These are phyloP conservation scores for Palaemon carinicauda DNA, from an alignment of 1,140 invertebrate species.

Conservation along the genomic window DNA sequence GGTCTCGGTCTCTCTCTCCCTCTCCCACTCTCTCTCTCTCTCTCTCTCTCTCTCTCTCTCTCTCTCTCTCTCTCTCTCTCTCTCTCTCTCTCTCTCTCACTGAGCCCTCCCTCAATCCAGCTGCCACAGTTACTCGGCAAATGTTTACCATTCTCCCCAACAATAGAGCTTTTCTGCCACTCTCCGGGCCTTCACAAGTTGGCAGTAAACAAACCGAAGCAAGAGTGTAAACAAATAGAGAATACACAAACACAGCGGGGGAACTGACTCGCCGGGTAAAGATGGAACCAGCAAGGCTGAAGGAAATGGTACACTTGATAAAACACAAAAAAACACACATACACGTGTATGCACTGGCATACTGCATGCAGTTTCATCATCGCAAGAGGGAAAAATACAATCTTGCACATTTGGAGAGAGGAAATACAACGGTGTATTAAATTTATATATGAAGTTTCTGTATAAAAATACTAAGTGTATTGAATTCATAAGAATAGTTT, in stretches of 20 bases:
- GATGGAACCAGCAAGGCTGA: not conserved
- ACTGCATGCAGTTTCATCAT: too few species aligned
- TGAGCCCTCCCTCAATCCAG: not conserved
- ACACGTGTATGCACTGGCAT: too few species aligned
- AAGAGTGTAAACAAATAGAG: not conserved
- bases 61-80: too few species aligned
- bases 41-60: not conserved
- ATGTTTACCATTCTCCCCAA: not conserved
- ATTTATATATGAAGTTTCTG: too few species aligned
- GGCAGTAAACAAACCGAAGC: not conserved
- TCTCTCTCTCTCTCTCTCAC: not conserved
- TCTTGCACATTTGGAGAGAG: too few species aligned
- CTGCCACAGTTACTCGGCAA: not conserved
- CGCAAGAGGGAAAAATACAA: too few species aligned
- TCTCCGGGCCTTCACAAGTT: not conserved
- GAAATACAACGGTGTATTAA: too few species aligned
- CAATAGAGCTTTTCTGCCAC: not conserved
- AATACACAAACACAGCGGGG: not conserved
- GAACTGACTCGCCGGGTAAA: not conserved
- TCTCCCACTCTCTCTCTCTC: too few species aligned
- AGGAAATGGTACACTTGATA: not conserved
- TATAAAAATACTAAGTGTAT: too few species aligned
- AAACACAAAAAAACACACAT: not conserved
- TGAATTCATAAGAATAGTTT: too few species aligned
- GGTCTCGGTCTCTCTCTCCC: not conserved